A percentile compares a stretch with the other conserved stretches of the same genome.
These are phyloP conservation scores for Coremacera marginata DNA, from an alignment of 2,888 invertebrate genomes.

Conservation along the genomic window DNA sequence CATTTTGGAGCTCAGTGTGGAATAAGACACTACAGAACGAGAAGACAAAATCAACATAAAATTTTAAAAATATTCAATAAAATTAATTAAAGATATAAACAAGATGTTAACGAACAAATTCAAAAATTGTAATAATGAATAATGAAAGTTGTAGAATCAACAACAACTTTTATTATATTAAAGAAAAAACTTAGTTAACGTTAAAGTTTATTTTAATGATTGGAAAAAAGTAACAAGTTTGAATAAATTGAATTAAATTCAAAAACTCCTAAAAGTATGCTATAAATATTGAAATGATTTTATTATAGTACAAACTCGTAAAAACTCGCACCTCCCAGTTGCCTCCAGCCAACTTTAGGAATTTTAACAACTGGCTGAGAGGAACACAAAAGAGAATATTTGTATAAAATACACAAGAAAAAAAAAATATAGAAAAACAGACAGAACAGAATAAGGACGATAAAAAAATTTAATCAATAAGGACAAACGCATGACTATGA, in stretches of 20 bases:
- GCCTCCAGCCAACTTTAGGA: not conserved
- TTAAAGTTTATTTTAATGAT: not conserved
- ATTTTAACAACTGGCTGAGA: not conserved
- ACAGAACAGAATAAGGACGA: constrained; percentile 19
- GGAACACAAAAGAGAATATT: not conserved
- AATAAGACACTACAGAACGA: not conserved
- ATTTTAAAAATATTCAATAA: constrained; percentile 40
- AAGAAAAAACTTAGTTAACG: constrained; percentile 3
- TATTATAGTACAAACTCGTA: not conserved
- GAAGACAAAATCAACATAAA: not conserved
- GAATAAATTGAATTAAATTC: not conserved
- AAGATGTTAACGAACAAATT: constrained; percentile 33
- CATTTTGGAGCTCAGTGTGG: constrained; percentile 13
- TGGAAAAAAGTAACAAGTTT: not conserved
- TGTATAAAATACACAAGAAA: not conserved
- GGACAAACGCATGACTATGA: not conserved
- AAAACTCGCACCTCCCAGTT: not conserved
- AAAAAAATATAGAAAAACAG: not conserved
- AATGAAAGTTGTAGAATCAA: constrained; percentile 31
- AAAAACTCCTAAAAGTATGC: not conserved
- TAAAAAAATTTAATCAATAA: not conserved
- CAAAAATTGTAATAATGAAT: constrained; percentile 41
- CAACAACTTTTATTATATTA: not conserved
- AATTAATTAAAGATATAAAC: constrained; percentile 25
- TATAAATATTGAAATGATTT: not conserved